Conservation (phyloP, 2,888 invertebrate genomes). For the Pandemis corylana region DNA sequence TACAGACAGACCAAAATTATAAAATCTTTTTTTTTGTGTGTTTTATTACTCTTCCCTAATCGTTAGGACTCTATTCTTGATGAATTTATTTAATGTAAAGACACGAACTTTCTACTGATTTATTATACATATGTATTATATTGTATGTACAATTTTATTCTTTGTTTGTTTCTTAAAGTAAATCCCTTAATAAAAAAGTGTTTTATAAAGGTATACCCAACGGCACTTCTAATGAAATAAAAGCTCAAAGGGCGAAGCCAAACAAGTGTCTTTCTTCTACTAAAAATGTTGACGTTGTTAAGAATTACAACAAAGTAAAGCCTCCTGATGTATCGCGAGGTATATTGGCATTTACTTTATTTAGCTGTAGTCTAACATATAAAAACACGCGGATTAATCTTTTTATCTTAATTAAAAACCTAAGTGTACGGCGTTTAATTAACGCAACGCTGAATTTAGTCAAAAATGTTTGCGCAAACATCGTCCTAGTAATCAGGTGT, state of each 20-base stretch:
- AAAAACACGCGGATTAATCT: neutral
- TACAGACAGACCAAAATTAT: no score
- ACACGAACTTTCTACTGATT: no score
- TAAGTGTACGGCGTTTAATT: slow-evolving; percentile 15
- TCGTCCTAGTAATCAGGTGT: slow-evolving; percentile 15
- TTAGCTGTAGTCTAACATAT: neutral
- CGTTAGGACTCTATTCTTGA: no score
- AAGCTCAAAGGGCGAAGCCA: slow-evolving; percentile 15
- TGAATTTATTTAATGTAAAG: no score
- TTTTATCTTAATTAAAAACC: slow-evolving; percentile 21
- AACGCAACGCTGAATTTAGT: slow-evolving; percentile 12
- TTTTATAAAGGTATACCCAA: slow-evolving; percentile 2
- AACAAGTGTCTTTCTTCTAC: neutral
- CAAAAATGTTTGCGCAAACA: neutral
- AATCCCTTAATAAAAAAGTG: neutral
- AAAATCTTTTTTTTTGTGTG: no score
- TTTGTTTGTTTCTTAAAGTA: neutral
- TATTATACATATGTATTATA: no score
- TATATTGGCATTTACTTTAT: neutral
- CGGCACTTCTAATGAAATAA: neutral
- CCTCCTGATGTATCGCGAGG: neutral
- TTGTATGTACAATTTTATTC: no score
- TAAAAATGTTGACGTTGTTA: slow-evolving; percentile 15
- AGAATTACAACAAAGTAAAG: slow-evolving; percentile 1
- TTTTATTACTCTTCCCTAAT: no score